phyloP scores from a whole-genome alignment of 2,888 invertebrate genomes.

The Frankliniella fusca region DNA sequence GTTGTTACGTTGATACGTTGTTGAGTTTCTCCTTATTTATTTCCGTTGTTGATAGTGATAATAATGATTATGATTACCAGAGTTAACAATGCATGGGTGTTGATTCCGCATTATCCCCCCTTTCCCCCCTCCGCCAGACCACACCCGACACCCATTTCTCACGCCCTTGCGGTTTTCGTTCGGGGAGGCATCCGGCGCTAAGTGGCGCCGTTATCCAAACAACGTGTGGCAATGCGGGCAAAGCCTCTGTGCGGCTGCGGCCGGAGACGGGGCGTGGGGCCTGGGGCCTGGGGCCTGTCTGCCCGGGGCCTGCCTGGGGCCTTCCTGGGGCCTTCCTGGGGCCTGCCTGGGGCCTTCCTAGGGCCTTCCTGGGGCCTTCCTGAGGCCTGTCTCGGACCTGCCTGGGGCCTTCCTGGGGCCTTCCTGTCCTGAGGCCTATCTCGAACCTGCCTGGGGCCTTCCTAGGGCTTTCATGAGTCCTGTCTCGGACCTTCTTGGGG shows the following conservation, averaged over 20 bases:
- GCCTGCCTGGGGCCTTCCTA: too few species aligned
- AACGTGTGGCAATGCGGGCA: background rate
- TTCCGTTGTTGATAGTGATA: background rate
- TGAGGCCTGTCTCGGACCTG: too few species aligned
- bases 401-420: too few species aligned
- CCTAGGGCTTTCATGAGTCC: too few species aligned
- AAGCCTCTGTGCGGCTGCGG: background rate
- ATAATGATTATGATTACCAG: background rate
- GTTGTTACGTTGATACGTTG: background rate
- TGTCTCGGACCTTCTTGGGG: too few species aligned
- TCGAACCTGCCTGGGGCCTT: too few species aligned
- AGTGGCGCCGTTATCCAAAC: background rate
- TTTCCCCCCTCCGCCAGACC: background rate
- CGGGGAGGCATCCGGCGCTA: constrained; percentile 21
- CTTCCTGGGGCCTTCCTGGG: too few species aligned
- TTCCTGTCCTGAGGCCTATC: too few species aligned
- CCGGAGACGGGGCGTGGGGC: background rate
- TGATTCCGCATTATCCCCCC: background rate
- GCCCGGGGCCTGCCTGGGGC: too few species aligned
- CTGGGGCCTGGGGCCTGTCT: too few species aligned
- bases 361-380: too few species aligned
- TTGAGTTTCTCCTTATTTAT: constrained; percentile 10
- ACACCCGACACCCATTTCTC: constrained; percentile 21
- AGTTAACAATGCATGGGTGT: background rate
- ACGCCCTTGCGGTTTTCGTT: constrained; percentile 20